Conservation (phyloP, 2,113 vertebrate genomes). For the Nannospalax galili region DNA sequence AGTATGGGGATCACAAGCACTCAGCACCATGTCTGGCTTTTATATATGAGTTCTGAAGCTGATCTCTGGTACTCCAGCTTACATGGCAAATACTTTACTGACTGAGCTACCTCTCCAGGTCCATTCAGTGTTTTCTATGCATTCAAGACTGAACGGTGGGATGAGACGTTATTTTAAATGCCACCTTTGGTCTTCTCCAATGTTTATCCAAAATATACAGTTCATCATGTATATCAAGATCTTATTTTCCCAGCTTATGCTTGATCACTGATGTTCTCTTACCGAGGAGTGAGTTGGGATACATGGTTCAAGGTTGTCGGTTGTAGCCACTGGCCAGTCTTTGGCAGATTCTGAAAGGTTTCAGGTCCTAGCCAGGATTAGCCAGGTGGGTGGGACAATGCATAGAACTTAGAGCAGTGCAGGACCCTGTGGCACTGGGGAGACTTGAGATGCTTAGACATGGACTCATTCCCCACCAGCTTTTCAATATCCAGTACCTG, state of each 20-base stretch:
- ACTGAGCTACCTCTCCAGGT: background rate
- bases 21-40: background rate
- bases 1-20: background rate
- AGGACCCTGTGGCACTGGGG: background rate
- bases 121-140: background rate
- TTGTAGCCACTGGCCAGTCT: background rate
- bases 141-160: background rate
- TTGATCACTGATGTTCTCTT: background rate
- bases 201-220: background rate
- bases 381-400: background rate
- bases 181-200: background rate
- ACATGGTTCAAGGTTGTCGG: background rate
- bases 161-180: background rate
- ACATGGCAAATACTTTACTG: background rate
- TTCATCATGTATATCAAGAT: background rate
- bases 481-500: background rate
- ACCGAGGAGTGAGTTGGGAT: background rate
- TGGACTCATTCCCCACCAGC: background rate
- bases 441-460: background rate
- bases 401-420: background rate
- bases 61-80: background rate
- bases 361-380: background rate
- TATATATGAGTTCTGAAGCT: background rate
- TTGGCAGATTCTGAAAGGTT: slow-evolving; percentile 9
- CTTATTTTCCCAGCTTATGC: background rate